Conservation (phyloP, 2,888 invertebrate genomes). For the Bruchidius siliquastri region DNA sequence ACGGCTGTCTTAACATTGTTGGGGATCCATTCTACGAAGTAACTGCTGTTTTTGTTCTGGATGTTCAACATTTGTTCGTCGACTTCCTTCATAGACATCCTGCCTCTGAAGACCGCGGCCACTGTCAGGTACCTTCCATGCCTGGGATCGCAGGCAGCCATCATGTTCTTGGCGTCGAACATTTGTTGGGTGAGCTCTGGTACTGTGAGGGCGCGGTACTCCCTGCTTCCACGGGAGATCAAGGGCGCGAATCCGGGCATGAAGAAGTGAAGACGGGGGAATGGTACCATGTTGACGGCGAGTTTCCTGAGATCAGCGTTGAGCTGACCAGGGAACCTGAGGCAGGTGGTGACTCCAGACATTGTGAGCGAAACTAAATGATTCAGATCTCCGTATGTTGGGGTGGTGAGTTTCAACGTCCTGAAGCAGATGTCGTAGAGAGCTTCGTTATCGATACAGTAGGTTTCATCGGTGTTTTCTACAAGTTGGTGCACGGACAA, state of each 20-base stretch:
- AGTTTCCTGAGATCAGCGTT: constrained; percentile 89
- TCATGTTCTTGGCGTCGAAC: constrained; percentile 75
- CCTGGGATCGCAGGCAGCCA: constrained; percentile 71
- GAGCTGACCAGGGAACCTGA: constrained; percentile 87
- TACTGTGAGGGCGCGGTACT: constrained; percentile 65
- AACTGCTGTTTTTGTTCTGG: constrained; percentile 60
- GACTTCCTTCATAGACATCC: constrained; percentile 67
- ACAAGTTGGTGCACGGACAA: constrained; percentile 82
- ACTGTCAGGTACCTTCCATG: constrained; percentile 68
- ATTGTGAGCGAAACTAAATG: constrained; percentile 80
- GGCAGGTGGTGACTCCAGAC: constrained; percentile 82
- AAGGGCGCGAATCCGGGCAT: constrained; percentile 95
- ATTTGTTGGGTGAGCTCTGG: constrained; percentile 75
- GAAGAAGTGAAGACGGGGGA: constrained; percentile 93
- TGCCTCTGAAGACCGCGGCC: constrained; percentile 65
- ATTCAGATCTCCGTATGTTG: constrained; percentile 86
- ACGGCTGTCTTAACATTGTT: constrained; percentile 78
- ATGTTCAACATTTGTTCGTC: constrained; percentile 70
- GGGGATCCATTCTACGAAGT: constrained; percentile 71
- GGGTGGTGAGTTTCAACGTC: constrained; percentile 79
- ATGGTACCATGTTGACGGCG: constrained; percentile 96
- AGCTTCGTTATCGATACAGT: constrained; percentile 79
- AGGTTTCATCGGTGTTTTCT: constrained; percentile 86
- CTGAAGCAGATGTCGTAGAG: constrained; percentile 84
- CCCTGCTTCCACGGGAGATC: constrained; percentile 81